phyloP scores from a whole-genome alignment of 2,888 invertebrate genomes.

The Netelia melanura region DNA sequence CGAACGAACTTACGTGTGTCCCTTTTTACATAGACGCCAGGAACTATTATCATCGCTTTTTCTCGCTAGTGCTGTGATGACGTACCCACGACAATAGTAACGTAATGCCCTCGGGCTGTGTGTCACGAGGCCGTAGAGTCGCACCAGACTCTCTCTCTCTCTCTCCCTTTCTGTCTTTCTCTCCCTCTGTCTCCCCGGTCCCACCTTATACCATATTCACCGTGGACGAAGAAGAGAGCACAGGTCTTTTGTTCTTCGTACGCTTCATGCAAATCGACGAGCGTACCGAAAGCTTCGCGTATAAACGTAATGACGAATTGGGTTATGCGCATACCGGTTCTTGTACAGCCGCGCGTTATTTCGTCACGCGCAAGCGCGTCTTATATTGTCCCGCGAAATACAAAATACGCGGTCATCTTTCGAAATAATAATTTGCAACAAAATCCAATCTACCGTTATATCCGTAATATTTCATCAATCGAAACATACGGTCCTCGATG shows the following conservation, averaged over 20 bases:
- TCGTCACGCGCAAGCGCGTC: constrained; percentile 1
- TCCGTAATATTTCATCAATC: constrained; percentile 33
- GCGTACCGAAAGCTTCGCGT: neutral
- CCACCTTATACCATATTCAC: constrained; percentile 60
- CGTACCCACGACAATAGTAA: constrained; percentile 45
- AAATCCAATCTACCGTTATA: constrained; percentile 16
- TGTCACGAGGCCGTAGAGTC: constrained; percentile 65
- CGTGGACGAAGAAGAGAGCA: constrained; percentile 28
- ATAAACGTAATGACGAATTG: constrained; percentile 45
- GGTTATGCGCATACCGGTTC: constrained; percentile 44
- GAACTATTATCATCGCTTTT: constrained; percentile 17
- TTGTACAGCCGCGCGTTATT: neutral
- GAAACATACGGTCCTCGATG: constrained; percentile 3
- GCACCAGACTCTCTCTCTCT: constrained; percentile 12
- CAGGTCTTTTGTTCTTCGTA: constrained; percentile 60
- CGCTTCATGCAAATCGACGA: constrained; percentile 55
- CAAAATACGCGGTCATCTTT: neutral
- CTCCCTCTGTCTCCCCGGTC: constrained; percentile 23
- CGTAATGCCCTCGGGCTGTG: constrained; percentile 56
- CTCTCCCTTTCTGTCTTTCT: no score
- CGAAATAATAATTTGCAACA: constrained; percentile 10
- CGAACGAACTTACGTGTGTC: constrained; percentile 39
- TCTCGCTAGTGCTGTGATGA: constrained; percentile 31
- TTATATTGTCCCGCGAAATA: neutral
- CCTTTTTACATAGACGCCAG: neutral